phyloP scores from a whole-genome alignment of 2,797 vertebrate species.

The Acrocephalus scirpaceus region DNA sequence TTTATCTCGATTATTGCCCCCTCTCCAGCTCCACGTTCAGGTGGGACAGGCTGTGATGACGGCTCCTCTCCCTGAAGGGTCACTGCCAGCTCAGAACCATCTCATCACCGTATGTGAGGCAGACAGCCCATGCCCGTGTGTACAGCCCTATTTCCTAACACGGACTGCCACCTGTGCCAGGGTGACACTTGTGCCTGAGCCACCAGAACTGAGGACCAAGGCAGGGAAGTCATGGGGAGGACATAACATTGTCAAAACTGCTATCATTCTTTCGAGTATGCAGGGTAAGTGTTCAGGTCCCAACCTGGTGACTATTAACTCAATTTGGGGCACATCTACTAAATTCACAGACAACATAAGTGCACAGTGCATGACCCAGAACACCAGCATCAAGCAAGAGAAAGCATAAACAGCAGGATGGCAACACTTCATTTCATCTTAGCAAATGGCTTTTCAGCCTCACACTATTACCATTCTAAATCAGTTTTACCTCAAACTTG shows the following conservation, averaged over 20 bases:
- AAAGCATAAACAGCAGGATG: not conserved
- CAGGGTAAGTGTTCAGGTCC: not conserved
- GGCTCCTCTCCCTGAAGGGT: not conserved
- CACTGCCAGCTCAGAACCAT: not conserved
- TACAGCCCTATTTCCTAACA: not conserved
- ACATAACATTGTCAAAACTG: not conserved
- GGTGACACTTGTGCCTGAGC: not conserved
- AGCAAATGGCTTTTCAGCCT: not conserved
- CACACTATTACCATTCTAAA: not conserved
- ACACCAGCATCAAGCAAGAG: not conserved
- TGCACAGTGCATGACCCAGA: not conserved
- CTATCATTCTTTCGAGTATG: not conserved
- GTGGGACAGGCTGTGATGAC: not conserved
- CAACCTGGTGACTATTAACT: not conserved
- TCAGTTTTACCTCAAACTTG: not conserved
- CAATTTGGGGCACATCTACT: not conserved
- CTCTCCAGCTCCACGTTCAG: not conserved
- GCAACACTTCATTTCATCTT: not conserved
- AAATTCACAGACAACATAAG: not conserved
- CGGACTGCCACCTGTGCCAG: not conserved
- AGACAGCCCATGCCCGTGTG: not conserved
- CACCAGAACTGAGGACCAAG: not conserved
- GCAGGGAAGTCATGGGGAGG: not conserved
- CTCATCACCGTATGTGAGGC: not conserved
- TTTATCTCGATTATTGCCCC: not conserved